These are phyloP conservation scores for Yasuhikotakia modesta DNA, from an alignment of 2,797 vertebrate genomes.

Conservation along the genomic window DNA sequence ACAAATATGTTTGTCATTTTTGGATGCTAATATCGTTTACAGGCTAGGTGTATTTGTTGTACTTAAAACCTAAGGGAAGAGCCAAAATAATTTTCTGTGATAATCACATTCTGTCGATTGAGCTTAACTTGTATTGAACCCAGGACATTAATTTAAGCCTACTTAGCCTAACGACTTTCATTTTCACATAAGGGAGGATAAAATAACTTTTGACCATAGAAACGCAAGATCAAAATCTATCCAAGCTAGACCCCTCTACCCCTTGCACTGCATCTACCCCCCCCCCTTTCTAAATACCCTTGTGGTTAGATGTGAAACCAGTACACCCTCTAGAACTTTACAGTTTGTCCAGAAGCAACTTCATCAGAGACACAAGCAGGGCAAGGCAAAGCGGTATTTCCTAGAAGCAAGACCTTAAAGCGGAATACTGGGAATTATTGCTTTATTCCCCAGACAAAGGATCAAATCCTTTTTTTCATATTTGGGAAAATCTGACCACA, in stretches of 20 bases:
- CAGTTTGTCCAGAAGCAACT: slow-evolving; percentile 52
- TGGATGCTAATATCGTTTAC: no score
- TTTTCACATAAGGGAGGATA: slow-evolving; percentile 5
- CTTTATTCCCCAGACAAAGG: slow-evolving; percentile 24
- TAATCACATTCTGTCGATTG: background rate
- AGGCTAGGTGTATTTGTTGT: no score
- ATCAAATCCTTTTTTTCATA: slow-evolving; percentile 6
- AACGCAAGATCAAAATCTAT: slow-evolving; percentile 28
- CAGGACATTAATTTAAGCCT: background rate
- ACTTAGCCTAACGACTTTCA: background rate
- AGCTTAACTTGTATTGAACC: background rate
- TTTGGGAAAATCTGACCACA: slow-evolving; percentile 15
- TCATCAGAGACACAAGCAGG: slow-evolving; percentile 50
- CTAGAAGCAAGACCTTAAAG: slow-evolving; percentile 45
- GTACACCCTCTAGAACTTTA: slow-evolving; percentile 46
- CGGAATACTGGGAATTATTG: slow-evolving; percentile 23
- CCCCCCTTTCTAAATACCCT: slow-evolving; percentile 18
- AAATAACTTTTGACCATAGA: slow-evolving; percentile 25
- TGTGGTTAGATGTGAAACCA: slow-evolving; percentile 44
- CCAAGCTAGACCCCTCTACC: background rate
- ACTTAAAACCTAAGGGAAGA: no score
- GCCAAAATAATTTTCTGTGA: background rate
- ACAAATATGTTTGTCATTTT: no score
- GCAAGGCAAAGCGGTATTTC: background rate
- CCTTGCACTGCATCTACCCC: slow-evolving; percentile 22